Base-by-base conservation (phyloP, 2,888 invertebrate species). In the Charanyca ferruginea region DNA sequence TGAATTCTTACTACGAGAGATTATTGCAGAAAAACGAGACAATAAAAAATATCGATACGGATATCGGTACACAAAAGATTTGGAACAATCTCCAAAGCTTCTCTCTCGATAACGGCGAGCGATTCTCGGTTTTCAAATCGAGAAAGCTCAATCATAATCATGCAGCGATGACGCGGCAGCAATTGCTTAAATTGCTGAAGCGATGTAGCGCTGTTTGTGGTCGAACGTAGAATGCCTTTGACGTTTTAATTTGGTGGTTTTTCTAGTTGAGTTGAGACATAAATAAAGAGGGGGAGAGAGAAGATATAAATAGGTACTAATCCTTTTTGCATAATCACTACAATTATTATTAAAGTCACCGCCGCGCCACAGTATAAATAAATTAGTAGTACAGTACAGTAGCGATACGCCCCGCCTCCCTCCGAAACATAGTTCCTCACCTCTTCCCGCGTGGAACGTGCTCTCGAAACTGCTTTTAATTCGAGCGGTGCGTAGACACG, bases 131-230 rank as follows among this genome's bases (percentile, higher is more conserved):
- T 61, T 61, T 8, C n/a, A 45, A 61, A 54, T 38, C 16, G 57
- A 25, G 62, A 49, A 53, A 54, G 25, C 54, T 63, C 73, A 51
- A 69, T 75, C 41, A 58, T 55, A 51, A 76, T 76, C 71, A 44
- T 76, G 42, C 58, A 69, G 58, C 58, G 42, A 58, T 76, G 42
- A 73, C 75, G 45, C 41, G 6, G 47, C 42, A 28, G 77, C 49
- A 63, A 63, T 51, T 58, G 63, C n/a, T 42, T 45, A 52, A 76
- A 76, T 76, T 63, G 63, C 55, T 58, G 63, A 55, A 66, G 49
- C 54, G 49, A 41, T 71, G 41, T 55, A 73, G 38, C 28, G 60
- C 44, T 54, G 22, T 51, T 41, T 59, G 38, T 53, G 48, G 13
- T 18, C 25, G 48, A 41, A 49, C 23, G 44, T 23, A 8, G 52